These are phyloP conservation scores for Bimastos eiseni DNA, from an alignment of 2,888 invertebrate genomes.

Conservation along the genomic window DNA sequence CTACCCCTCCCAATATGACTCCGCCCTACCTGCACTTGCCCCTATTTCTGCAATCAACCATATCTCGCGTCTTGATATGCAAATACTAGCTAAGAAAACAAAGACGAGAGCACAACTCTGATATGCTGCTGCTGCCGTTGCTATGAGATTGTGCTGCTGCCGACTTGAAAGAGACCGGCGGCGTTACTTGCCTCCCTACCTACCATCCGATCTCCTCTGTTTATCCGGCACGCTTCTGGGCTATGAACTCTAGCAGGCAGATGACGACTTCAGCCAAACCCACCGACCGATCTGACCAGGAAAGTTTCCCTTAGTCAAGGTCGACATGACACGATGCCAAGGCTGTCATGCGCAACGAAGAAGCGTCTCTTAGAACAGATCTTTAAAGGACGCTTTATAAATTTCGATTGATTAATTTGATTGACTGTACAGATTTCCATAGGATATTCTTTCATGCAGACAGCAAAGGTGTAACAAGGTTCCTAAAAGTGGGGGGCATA, in stretches of 20 bases:
- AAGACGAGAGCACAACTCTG: neutral
- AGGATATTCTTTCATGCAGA: neutral
- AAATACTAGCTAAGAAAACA: neutral
- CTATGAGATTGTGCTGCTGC: neutral
- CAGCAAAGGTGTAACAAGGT: too few species aligned
- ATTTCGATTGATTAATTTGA: too few species aligned
- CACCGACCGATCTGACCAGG: neutral
- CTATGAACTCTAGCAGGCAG: neutral
- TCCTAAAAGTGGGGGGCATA: too few species aligned
- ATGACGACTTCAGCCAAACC: neutral
- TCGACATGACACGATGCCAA: too few species aligned
- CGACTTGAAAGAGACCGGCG: neutral
- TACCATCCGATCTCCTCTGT: neutral
- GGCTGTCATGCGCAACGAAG: too few species aligned
- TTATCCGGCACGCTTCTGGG: neutral
- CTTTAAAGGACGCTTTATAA: too few species aligned
- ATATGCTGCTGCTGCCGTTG: neutral
- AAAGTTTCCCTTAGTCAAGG: neutral
- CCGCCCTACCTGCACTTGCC: too few species aligned
- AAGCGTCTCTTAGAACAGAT: too few species aligned
- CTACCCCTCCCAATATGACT: neutral
- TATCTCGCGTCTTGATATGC: neutral
- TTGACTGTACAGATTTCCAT: neutral
- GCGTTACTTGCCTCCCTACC: neutral
- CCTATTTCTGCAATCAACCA: constrained; percentile 4